phyloP scores from a whole-genome alignment of 2,888 invertebrate genomes.

The Cartodere bifasciata region DNA sequence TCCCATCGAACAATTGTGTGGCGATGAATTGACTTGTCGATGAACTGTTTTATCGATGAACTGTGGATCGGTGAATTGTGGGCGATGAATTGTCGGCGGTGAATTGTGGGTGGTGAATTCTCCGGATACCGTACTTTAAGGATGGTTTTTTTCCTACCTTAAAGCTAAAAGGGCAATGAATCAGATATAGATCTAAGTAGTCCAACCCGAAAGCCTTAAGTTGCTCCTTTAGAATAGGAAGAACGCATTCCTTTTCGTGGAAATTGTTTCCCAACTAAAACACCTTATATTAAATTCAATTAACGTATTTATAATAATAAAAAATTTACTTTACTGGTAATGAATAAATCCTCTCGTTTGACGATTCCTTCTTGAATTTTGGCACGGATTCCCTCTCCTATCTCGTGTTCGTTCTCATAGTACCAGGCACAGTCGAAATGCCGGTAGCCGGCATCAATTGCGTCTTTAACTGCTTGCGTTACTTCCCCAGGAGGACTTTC shows the following conservation, averaged over 20 bases:
- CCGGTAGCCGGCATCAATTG: slow-evolving; percentile 49
- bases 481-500: too few species aligned
- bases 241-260: slow-evolving; percentile 44
- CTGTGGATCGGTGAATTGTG: too few species aligned
- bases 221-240: slow-evolving; percentile 30
- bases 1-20: too few species aligned
- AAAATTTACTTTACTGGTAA: slow-evolving; percentile 45
- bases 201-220: slow-evolving; percentile 23
- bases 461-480: slow-evolving; percentile 37
- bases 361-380: slow-evolving; percentile 50
- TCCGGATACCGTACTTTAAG: too few species aligned
- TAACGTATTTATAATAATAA: too few species aligned
- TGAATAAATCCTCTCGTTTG: slow-evolving; percentile 53
- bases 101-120: too few species aligned
- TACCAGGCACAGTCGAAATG: slow-evolving; percentile 51
- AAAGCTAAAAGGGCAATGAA: slow-evolving; percentile 33
- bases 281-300: too few species aligned
- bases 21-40: too few species aligned
- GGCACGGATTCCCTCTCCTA: slow-evolving; percentile 40
- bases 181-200: slow-evolving; percentile 29
- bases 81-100: too few species aligned
- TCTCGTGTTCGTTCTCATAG: slow-evolving; percentile 45
- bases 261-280: slow-evolving; percentile 52
- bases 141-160: too few species aligned
- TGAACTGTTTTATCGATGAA: too few species aligned